A percentile compares a stretch with the other conserved stretches of the same genome.
phyloP scores from a whole-genome alignment of 2,888 invertebrate genomes.

The Pseudanteris insignis region DNA sequence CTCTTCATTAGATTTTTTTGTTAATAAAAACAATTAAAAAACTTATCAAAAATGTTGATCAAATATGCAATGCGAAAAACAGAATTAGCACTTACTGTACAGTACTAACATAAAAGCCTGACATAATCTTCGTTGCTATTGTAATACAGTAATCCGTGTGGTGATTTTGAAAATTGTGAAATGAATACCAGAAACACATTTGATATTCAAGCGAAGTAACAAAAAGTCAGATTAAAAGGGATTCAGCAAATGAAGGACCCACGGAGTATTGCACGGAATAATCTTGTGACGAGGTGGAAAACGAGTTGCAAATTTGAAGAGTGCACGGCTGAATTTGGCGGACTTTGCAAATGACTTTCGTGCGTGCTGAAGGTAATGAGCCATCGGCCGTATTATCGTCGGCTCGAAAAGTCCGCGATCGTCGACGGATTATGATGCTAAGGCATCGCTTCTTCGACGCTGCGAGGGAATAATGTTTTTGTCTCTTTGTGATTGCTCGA shows the following conservation, averaged over 20 bases:
- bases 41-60: no score
- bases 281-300: slow-evolving; percentile 1
- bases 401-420: slow-evolving; percentile 34
- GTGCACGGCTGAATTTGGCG: slow-evolving; percentile 14
- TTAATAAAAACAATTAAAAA: no score
- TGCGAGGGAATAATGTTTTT: slow-evolving; percentile 43
- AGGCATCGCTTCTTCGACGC: slow-evolving; percentile 18
- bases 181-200: slow-evolving; percentile 1
- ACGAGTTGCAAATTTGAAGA: slow-evolving; percentile 14
- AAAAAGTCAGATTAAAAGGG: no score
- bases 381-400: slow-evolving; percentile 26
- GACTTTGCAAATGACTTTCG: slow-evolving; percentile 22
- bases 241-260: no score
- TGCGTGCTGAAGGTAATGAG: slow-evolving; percentile 27
- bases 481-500: slow-evolving; percentile 35
- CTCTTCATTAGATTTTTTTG: no score
- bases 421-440: slow-evolving; percentile 38
- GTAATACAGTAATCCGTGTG: neutral
- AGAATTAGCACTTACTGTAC: no score
- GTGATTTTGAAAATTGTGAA: neutral
- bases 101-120: no score
- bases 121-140: no score
- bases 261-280: slow-evolving; percentile 11
- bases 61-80: no score
- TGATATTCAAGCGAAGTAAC: neutral